Base-by-base conservation (phyloP, 2,888 invertebrate species). In the Zeuzera pyrina region DNA sequence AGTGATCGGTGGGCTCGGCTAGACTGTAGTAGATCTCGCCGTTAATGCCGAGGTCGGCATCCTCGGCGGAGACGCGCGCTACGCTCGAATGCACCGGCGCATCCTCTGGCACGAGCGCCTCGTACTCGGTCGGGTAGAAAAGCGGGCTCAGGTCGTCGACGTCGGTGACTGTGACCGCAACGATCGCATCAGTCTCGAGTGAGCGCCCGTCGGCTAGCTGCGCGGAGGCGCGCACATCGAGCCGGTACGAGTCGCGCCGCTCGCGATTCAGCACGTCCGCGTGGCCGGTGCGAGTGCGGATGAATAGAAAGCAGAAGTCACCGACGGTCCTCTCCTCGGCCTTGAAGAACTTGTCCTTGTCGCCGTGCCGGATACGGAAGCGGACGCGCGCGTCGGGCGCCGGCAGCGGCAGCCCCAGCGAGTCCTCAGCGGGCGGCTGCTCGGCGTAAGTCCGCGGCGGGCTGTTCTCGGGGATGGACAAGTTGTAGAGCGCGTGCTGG, bases 21-120 rank as follows among this genome's bases (percentile, higher is more conserved):
- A 98, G 90, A 66, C 95, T 96, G 78, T 97, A 98, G 78, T 98
- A 98, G 50, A 98, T 94, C 81, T 98, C 96, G 1, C 97, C 97
- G 70, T 98, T 98, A 51, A 95, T 86, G 2, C 98, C 98, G 19
- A 94, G 84, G 70, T 99, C 98, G 2, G 98, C 97, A 76, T 99
- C 98, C 57, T 95, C 96, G 0, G 98, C 98, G 19, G 89, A 84
- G 30, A 94, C 93, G 56, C 86, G 88, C 21, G 91, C 74, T 36
- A 97, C 87, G 64, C 91, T 93, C 34, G 89, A 87, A 71, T 97
- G 94, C 35, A 95, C 78, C 7, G 94, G 90, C 36, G 91, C 90
- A 67, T 97, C 96, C 71, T 97, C 97, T 12, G 91, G 88, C 24
- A 98, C 90, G n/a, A 88, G 88, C 28, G 90, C 91, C 57, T 91